Evolutionary conservation across 2,113 vertebrate species (phyloP).

Genomic region (Pao palembangensis): DNA sequence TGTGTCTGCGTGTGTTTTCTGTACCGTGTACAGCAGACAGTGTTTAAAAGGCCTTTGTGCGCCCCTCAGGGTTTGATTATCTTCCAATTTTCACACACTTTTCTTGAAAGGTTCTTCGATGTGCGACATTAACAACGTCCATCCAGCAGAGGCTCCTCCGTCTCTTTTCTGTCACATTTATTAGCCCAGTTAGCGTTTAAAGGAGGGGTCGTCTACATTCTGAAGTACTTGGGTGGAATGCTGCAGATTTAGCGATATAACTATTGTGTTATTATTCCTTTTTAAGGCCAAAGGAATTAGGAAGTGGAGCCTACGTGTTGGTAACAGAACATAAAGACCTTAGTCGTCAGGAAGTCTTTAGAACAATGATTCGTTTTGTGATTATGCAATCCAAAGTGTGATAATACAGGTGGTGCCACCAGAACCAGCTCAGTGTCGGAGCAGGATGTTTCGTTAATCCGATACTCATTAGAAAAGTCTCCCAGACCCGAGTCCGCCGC

Average conservation of each 20-base stretch:
- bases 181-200: slow-evolving; percentile 6
- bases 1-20: background rate
- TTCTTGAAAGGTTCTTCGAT: slow-evolving; percentile 16
- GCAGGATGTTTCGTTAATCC: slow-evolving; percentile 5
- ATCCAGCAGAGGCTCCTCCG: slow-evolving; percentile 27
- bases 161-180: background rate
- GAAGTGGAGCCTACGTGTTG: slow-evolving; percentile 61
- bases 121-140: slow-evolving; percentile 23
- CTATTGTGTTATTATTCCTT: slow-evolving; percentile 62
- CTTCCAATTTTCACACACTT: too few relatives aligned
- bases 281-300: slow-evolving; percentile 26
- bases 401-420: slow-evolving; percentile 34
- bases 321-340: slow-evolving; percentile 28
- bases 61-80: too few relatives aligned
- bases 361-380: slow-evolving; percentile 56
- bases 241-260: slow-evolving; percentile 55
- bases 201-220: slow-evolving; percentile 33
- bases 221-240: slow-evolving; percentile 51
- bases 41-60: too few relatives aligned
- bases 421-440: background rate
- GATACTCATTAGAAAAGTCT: background rate
- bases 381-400: slow-evolving; percentile 30
- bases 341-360: slow-evolving; percentile 44
- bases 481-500: too few relatives aligned
- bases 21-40: too few relatives aligned